Evolutionary conservation across 2,113 vertebrate genomes (phyloP), one percentile per base, ranked within the genome.

Genomic region (Cygnus atratus): DNA sequence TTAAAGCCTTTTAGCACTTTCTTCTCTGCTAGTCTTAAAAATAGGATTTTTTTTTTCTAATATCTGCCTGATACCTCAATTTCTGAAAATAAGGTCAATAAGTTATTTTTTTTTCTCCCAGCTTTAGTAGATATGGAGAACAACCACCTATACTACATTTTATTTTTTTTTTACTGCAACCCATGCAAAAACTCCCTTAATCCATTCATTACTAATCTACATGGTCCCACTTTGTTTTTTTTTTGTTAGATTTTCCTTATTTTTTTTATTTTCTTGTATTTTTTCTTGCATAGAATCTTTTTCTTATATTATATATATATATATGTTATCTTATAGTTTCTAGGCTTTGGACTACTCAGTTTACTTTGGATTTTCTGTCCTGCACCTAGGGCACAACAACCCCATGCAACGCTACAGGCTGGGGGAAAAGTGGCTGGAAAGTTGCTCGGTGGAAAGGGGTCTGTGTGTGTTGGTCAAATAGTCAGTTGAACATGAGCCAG

Each of bases 11-110:
- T 75, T 82, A 87, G 28, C 5, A 19, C 17, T 87, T 91, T 72
- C 33, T 82, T 82, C 54, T 72, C 21, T 79, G 25, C 59, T 68
- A 72, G 12, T 13, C 28, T 79, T 54, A 46, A 84, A 58, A 41
- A 72, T 15, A 15, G 2, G 5, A 37, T 78, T 6, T 0, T 48
- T 92, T 86, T 74, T 86, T 74, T 50, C 28, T 92, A 13, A 3
- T 72, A 31, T 48, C 33, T 88, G 14, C 9, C 9, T 26, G 12
- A 61, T n/a, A 52, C 1, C 11, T 87, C 19, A 0, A 21, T 94
- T 94, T 91, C 71, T 78, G 54, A 86, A 92, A 95, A 79, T 75
- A 59, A 59, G 37, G 4, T 82, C 13, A 43, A 37, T 37, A 37
- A 37, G 35, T 37, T 71, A 58, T 43, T 46, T n/a, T 87, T 82